Evolutionary conservation across 2,888 invertebrate species (phyloP).

Genomic region (Pterostichus madidus): DNA sequence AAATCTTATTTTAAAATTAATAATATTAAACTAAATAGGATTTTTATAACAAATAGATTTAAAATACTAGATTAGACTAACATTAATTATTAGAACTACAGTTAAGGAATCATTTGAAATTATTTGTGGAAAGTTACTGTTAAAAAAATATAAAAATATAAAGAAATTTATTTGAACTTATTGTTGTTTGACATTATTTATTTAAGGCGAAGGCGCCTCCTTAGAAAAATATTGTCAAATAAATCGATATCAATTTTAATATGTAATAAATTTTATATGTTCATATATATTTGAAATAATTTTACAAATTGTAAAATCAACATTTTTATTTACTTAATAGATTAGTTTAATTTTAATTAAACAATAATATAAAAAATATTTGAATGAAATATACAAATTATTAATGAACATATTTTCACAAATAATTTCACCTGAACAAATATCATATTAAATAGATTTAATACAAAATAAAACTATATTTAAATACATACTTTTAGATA

Average conservation of each 20-base stretch:
- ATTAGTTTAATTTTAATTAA: too few species aligned
- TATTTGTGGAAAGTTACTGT: background rate
- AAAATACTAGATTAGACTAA: background rate
- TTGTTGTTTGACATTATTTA: slow-evolving; percentile 30
- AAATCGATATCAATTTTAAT: background rate
- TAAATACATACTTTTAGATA: slow-evolving; percentile 13
- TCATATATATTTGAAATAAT: background rate
- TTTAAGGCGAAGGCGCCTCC: slow-evolving; percentile 45
- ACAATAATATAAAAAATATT: too few species aligned
- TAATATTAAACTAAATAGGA: background rate
- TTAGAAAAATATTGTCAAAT: slow-evolving; percentile 48
- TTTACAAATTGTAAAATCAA: background rate
- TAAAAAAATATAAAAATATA: too few species aligned
- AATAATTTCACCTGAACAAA: background rate
- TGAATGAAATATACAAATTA: too few species aligned
- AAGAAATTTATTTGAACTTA: background rate
- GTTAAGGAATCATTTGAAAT: background rate
- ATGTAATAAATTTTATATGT: background rate
- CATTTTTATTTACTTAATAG: too few species aligned
- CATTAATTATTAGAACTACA: too few species aligned
- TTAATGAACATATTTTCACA: background rate
- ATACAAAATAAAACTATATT: background rate
- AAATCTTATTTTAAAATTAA: slow-evolving; percentile 16
- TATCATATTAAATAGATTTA: background rate
- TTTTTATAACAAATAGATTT: slow-evolving; percentile 23